phyloP scores from a whole-genome alignment of 2,797 vertebrate genomes.

The Eptatretus atami region DNA sequence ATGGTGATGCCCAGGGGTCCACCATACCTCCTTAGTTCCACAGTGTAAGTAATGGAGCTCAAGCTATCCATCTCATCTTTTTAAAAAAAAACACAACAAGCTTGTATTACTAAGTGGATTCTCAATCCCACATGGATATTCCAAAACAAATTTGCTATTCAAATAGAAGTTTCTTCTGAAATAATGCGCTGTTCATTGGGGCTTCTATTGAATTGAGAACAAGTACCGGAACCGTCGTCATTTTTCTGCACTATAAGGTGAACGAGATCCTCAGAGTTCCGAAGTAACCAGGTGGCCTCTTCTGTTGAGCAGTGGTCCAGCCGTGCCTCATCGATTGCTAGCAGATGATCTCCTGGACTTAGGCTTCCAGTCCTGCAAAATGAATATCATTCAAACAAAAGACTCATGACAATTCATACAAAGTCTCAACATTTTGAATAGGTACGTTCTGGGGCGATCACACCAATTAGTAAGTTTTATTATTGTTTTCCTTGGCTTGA shows the following conservation, averaged over 20 bases:
- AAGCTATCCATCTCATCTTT: constrained; percentile 76
- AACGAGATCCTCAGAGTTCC: constrained; percentile 70
- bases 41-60: constrained; percentile 83
- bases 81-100: background rate
- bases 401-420: no score
- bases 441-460: no score
- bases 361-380: constrained; percentile 47
- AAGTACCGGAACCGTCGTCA: constrained; percentile 76
- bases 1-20: constrained; percentile 89
- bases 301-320: constrained; percentile 66
- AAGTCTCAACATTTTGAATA: no score
- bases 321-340: constrained; percentile 74
- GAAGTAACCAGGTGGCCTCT: constrained; percentile 65
- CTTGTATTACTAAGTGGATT: no score
- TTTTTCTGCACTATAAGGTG: constrained; percentile 87
- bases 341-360: constrained; percentile 66
- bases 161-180: no score
- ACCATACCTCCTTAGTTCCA: constrained; percentile 67
- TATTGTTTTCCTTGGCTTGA: no score
- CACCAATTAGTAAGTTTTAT: no score
- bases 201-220: no score
- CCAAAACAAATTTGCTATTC: no score
- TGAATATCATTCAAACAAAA: no score
- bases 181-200: no score
- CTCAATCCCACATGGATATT: no score